Conservation (phyloP, 2,113 vertebrate species). For the Sigmodon hispidus region DNA sequence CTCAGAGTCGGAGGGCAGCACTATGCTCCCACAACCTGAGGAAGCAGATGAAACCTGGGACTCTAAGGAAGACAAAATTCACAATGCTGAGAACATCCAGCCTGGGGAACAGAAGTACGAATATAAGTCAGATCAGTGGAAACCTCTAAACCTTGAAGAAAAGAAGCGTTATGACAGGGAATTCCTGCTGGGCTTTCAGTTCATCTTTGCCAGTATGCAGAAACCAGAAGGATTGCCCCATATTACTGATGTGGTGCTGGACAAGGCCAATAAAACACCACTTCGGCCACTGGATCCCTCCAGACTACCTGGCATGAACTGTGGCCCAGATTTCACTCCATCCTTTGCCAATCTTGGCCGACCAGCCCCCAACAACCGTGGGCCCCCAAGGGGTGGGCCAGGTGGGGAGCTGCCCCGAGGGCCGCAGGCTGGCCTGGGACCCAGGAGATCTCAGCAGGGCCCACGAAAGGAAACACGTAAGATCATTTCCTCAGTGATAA, state of each 20-base stretch:
- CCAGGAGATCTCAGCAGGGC: slow-evolving; percentile 94
- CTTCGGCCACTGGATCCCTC: slow-evolving; percentile 91
- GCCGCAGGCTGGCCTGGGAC: slow-evolving; percentile 90
- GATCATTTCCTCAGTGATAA: slow-evolving; percentile 93
- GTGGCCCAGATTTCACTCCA: slow-evolving; percentile 97
- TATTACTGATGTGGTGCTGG: slow-evolving; percentile 97
- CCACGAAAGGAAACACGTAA: slow-evolving; percentile 94
- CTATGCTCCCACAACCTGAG: slow-evolving; percentile 80
- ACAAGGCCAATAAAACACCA: slow-evolving; percentile 97
- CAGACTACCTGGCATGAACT: slow-evolving; percentile 92
- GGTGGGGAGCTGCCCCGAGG: slow-evolving; percentile 74
- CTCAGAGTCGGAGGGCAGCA: slow-evolving; percentile 79
- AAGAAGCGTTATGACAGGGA: slow-evolving; percentile 97
- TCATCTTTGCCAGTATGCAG: slow-evolving; percentile 95
- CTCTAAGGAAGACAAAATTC: slow-evolving; percentile 96
- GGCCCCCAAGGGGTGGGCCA: slow-evolving; percentile 83
- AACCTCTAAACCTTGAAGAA: slow-evolving; percentile 94
- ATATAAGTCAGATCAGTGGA: slow-evolving; percentile 98
- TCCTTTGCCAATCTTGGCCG: slow-evolving; percentile 95
- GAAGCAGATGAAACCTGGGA: slow-evolving; percentile 96
- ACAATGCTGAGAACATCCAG: slow-evolving; percentile 92
- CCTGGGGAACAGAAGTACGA: slow-evolving; percentile 93
- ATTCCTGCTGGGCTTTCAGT: slow-evolving; percentile 97
- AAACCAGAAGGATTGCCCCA: slow-evolving; percentile 96
- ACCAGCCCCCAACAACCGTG: slow-evolving; percentile 90